Evolutionary conservation across 2,797 vertebrate species (phyloP), one percentile per base, ranked within the genome.

Genomic region (Falco columbarius): DNA sequence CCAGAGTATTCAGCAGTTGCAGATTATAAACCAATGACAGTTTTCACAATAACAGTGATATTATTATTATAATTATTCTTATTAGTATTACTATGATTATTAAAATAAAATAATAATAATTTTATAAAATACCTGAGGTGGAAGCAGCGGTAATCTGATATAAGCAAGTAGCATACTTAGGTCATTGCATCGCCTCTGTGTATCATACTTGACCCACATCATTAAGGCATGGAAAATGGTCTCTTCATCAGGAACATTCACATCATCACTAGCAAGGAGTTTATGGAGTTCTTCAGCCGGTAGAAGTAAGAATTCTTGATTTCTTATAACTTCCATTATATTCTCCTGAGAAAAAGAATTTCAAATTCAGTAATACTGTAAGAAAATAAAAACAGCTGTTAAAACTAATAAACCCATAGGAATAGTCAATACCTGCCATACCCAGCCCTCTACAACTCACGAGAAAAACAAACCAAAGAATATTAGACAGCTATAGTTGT

Each of bases 301-400:
- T 61, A 98, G 96, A 77, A 98, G 97, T 83, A 98, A 97, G 96
- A 98, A 98, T 76, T 98, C 98, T 96, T 98, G 98, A 96, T 98
- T 98, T 97, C 97, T 97, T 89, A 98, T 98, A 89, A 98, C 98
- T 97, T 98, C 98, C 97, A 98, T 98, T 97, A 98, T 98, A 68
- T 98, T 98, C 73, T 98, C 98, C 98, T 98, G 90, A 58, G 52
- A 97, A 95, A 23, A 96, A 67, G 86, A 96, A 97, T 68, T 94
- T 90, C 70, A 96, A 81, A 95, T 66, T 93, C 89, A 92, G 94
- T 82, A 96, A 96, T 62, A 85, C 6, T 32, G 52, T 15, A 96
- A 86, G 22, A 72, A 81, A 96, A 91, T 65, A 89, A 72, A 94
- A 94, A 90, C 51, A 72, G 30, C 13, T 26, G 6, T 74, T 77